Base-by-base conservation (phyloP, 2,888 invertebrate genomes). In the Drosophila aldrichi region DNA sequence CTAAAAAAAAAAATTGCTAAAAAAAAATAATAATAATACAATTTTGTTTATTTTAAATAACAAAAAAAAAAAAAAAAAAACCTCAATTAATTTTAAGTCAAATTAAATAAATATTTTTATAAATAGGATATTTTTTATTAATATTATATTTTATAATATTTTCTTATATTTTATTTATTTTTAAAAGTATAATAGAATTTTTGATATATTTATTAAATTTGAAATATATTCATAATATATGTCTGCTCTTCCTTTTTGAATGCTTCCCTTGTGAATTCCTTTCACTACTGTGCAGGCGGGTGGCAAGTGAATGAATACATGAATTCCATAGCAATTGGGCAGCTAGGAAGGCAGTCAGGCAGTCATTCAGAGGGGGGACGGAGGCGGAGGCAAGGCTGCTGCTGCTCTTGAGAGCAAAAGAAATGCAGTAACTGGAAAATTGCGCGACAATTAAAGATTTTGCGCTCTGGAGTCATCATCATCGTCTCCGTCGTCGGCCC, bases 381-480 rank as follows among this genome's bases (percentile, higher is more conserved):
- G n/a, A n/a, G n/a, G n/a, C n/a, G n/a, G n/a, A n/a, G 25, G 25
- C 25, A 2, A 16, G 20, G n/a, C n/a, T n/a, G n/a, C 38, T n/a
- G 32, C 32, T 20, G 12, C 64, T 48, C 38, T n/a, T 46, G 58
- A 69, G 60, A 43, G 74, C 73, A 69, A 67, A 67, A 77, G 82
- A 82, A 82, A 79, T 85, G 88, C 90, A 90, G 80, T 81, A 84
- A 84, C 89, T 89, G 89, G 90, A 89, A 89, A 89, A 89, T 89
- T 86, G 89, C 86, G 80, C 81, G 81, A 90, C 89, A 89, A 90
- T 89, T 89, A 89, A 90, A 90, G 88, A 88, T 82, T 89, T 89
- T 82, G 71, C 83, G 74, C 80, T 69, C 52, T 61, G 63, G 63
- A 65, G 64, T 63, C 62, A 57, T 43, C 57, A 44, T 6, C 56